Evolutionary conservation across 2,113 vertebrate species (phyloP).

Genomic region (Elephas maximus): DNA sequence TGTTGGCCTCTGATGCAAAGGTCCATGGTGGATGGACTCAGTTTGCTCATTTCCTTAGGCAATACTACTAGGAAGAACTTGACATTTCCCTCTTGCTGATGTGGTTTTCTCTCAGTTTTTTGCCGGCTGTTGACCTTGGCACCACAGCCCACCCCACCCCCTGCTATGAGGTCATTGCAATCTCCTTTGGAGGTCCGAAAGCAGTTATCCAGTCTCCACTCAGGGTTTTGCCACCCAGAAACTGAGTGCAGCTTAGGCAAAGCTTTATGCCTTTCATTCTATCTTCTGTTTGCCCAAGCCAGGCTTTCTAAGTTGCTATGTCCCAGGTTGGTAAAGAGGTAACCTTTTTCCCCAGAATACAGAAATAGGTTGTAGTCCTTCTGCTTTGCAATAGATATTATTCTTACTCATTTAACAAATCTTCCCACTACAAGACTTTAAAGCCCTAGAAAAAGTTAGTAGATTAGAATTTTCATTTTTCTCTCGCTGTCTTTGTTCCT

Average conservation of each 20-base stretch:
- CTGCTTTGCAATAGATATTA: not conserved
- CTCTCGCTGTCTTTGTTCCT: not conserved
- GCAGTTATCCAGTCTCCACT: not conserved
- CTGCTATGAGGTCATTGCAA: not conserved
- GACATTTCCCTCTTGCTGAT: not conserved
- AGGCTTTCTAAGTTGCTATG: not conserved
- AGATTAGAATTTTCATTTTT: not conserved
- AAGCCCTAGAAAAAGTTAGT: not conserved
- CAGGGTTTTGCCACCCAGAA: not conserved
- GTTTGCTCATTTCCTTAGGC: not conserved
- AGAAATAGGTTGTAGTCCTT: not conserved
- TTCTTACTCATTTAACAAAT: not conserved
- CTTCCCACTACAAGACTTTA: not conserved
- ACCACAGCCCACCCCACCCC: not conserved
- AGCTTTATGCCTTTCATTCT: not conserved
- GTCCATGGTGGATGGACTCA: not conserved
- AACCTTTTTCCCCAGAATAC: not conserved
- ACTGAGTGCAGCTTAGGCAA: not conserved
- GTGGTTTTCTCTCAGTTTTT: not conserved
- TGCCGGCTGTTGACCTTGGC: not conserved
- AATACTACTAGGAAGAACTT: not conserved
- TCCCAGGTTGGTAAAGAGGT: not conserved
- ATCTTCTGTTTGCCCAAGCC: not conserved
- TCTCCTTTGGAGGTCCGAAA: not conserved
- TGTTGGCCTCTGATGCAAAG: not conserved